Percentiles rank a stretch among this genome's conserved stretches.
Evolutionary conservation across 2,797 vertebrate species (phyloP).

Genomic region (Leptatherina wallacei): DNA sequence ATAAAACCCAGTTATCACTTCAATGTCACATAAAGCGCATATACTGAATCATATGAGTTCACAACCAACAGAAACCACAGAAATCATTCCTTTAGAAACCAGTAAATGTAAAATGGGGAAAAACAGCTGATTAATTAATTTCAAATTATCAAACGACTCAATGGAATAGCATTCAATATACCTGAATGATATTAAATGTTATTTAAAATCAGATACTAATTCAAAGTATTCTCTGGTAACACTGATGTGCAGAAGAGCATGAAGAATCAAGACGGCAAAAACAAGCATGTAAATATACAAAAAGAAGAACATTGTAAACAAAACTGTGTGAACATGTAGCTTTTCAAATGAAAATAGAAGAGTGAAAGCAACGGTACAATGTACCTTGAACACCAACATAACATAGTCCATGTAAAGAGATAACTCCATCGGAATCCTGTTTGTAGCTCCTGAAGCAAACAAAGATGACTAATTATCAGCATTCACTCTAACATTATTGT

Average conservation of each 20-base stretch:
- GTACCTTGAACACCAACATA: no score
- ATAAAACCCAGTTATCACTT: slow-evolving; percentile 7
- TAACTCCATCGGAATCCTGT: not conserved
- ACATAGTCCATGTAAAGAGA: no score
- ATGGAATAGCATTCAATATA: not conserved
- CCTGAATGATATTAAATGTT: not conserved
- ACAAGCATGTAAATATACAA: no score
- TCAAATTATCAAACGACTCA: no score
- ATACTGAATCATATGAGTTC: slow-evolving; percentile 15
- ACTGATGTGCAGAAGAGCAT: no score
- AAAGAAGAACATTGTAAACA: not conserved
- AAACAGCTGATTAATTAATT: not conserved
- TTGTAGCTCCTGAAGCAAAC: slow-evolving; percentile 14
- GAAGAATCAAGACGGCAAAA: no score
- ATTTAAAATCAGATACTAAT: not conserved
- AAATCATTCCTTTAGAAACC: slow-evolving; percentile 3
- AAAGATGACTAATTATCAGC: slow-evolving; percentile 25
- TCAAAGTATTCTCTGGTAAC: no score
- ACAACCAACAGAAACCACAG: slow-evolving; percentile 17
- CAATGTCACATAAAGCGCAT: slow-evolving; percentile 1
- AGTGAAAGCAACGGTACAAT: no score
- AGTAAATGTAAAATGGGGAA: not conserved
- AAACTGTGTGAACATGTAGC: no score
- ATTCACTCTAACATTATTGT: slow-evolving; percentile 30
- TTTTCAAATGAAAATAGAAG: not conserved